Conservation (phyloP, 2,113 vertebrate genomes). For the Athene noctua region DNA sequence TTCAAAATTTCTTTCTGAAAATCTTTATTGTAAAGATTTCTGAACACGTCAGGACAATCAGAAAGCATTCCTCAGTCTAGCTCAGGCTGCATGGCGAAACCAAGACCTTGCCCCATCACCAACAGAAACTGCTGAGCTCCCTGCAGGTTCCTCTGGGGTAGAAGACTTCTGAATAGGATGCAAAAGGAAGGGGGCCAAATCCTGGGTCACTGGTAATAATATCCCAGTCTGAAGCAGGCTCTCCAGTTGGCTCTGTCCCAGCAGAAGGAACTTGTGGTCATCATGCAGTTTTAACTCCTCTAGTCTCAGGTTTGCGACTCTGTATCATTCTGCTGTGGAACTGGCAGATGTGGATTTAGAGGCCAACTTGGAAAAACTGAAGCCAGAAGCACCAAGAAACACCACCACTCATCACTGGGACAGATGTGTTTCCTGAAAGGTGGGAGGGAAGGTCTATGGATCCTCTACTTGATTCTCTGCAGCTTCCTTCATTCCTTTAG, state of each 20-base stretch:
- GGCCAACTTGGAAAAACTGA: background rate
- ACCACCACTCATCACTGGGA: background rate
- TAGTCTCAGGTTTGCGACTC: background rate
- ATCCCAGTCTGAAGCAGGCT: background rate
- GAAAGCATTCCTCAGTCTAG: background rate
- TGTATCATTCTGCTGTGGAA: background rate
- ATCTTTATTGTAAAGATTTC: background rate
- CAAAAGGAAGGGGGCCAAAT: rapidly evolving
- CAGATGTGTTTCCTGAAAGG: background rate
- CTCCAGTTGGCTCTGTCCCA: background rate
- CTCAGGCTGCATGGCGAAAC: background rate
- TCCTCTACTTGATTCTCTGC: background rate
- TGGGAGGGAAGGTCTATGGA: background rate
- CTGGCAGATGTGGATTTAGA: background rate
- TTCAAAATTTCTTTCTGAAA: background rate
- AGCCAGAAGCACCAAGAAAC: background rate
- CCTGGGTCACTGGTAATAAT: background rate
- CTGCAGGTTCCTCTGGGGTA: background rate
- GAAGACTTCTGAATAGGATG: background rate
- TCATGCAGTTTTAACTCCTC: background rate
- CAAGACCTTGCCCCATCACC: background rate
- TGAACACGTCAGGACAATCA: background rate
- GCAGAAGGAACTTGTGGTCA: background rate
- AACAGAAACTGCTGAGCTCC: background rate
- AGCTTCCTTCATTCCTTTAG: background rate